phyloP scores from a whole-genome alignment of 2,113 vertebrate genomes.

The Bungarus multicinctus region DNA sequence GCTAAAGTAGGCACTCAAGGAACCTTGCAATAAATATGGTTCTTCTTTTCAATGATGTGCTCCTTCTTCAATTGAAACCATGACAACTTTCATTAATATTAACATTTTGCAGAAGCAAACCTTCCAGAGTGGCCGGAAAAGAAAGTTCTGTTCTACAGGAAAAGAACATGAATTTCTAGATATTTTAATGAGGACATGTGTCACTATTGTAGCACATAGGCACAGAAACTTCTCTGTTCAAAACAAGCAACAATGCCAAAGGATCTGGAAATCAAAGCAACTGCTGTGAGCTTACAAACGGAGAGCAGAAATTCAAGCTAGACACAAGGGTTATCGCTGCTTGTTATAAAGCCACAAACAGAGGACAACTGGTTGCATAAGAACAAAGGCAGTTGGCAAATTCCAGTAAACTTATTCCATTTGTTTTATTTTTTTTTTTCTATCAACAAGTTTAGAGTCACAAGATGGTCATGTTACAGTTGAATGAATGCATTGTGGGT shows the following conservation, averaged over 20 bases:
- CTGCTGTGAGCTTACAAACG: background rate
- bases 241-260: background rate
- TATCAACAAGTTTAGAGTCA: background rate
- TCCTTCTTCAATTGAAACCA: background rate
- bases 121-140: background rate
- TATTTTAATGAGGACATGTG: background rate
- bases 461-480: background rate
- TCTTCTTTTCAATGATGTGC: background rate
- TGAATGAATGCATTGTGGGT: background rate
- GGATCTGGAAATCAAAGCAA: conserved; percentile 1
- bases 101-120: background rate
- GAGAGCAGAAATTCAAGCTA: background rate
- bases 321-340: background rate
- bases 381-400: background rate
- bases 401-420: background rate
- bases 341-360: background rate
- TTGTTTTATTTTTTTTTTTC: rapidly evolving
- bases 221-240: background rate
- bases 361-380: rapidly evolving
- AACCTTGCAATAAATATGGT: background rate
- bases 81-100: background rate
- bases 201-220: background rate
- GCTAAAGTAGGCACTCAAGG: background rate
- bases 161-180: background rate
- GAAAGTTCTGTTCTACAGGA: background rate